Evolutionary conservation across 2,888 invertebrate genomes (phyloP).

Genomic region (Bugula neritina): DNA sequence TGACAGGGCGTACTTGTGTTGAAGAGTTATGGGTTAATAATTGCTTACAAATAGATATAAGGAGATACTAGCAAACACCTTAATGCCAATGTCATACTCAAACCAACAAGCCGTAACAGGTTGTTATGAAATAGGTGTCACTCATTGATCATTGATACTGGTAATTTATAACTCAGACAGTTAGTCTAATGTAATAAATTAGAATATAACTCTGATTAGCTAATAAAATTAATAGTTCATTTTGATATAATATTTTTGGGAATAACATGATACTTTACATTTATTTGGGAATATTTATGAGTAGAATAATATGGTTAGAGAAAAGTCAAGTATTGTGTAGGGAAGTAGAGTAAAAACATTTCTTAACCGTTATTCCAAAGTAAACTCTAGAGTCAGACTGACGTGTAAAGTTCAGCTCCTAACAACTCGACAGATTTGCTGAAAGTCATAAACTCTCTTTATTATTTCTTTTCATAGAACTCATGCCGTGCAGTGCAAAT

Average conservation of each 20-base stretch:
- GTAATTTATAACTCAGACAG: neutral
- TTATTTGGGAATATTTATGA: too few species aligned
- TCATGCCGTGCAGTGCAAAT: neutral
- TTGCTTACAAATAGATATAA: neutral
- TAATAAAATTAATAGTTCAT: too few species aligned
- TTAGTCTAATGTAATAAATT: neutral
- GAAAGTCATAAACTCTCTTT: neutral
- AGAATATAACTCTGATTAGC: too few species aligned
- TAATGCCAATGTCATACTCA: neutral
- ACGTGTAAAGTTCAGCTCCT: too few species aligned
- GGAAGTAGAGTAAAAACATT: too few species aligned
- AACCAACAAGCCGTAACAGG: neutral
- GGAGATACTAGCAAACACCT: neutral
- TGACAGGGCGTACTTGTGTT: neutral
- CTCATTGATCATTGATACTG: neutral
- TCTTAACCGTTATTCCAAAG: too few species aligned
- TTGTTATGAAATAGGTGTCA: neutral
- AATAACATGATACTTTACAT: too few species aligned
- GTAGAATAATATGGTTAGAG: too few species aligned
- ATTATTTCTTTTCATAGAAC: neutral
- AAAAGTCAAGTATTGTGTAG: too few species aligned
- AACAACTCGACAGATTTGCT: neutral
- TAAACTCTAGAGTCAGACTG: too few species aligned
- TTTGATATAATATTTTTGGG: too few species aligned
- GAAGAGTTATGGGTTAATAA: neutral